Conservation (phyloP, 2,888 invertebrate genomes). For the Blastobasis adustella region DNA sequence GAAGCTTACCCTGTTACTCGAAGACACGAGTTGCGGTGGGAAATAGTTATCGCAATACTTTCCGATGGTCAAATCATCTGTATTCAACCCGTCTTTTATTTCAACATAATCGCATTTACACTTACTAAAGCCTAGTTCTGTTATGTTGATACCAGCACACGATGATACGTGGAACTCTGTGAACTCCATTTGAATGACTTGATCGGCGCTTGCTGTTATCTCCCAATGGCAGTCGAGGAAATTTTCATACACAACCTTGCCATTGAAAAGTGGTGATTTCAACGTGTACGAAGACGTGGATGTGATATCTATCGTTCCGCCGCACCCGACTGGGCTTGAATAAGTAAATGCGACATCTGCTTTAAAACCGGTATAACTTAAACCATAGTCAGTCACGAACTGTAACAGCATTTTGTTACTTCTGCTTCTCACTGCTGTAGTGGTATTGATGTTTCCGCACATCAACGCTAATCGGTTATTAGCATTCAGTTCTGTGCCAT, state of each 20-base stretch:
- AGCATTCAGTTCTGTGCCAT: no score
- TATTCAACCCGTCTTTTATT: conserved; percentile 82
- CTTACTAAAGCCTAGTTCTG: conserved; percentile 43
- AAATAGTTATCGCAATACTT: conserved; percentile 79
- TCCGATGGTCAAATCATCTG: conserved; percentile 78
- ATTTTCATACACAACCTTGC: no score
- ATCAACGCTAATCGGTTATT: no score
- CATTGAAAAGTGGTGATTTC: no score
- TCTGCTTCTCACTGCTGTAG: no score
- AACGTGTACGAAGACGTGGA: conserved; percentile 43
- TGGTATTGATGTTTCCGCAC: no score
- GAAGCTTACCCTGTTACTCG: conserved; percentile 77
- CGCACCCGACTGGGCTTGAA: conserved; percentile 77
- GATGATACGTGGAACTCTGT: no score
- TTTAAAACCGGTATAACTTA: conserved; percentile 70
- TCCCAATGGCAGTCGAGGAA: no score
- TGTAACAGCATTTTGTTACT: no score
- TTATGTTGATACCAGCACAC: conserved; percentile 52
- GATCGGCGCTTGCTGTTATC: no score
- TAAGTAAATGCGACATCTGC: conserved; percentile 76
- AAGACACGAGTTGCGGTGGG: conserved; percentile 75
- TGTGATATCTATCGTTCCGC: conserved; percentile 77
- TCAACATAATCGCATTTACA: conserved; percentile 86
- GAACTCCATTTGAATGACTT: no score
- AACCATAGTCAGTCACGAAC: conserved; percentile 53